A percentile compares a stretch with the other conserved stretches of the same genome.
Conservation (phyloP, 2,888 invertebrate genomes). For the Clanis bilineata region DNA sequence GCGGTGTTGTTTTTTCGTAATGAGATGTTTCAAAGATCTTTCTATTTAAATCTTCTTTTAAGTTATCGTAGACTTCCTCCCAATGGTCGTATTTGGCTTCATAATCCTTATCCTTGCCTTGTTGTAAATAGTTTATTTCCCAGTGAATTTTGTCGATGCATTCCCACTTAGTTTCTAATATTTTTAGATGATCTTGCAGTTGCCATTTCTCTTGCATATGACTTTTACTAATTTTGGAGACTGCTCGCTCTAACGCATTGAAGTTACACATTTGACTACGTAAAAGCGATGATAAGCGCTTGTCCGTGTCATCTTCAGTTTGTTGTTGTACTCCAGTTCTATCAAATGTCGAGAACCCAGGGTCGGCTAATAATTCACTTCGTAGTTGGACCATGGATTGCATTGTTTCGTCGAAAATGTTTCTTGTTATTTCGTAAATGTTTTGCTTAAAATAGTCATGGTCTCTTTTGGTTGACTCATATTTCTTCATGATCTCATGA, state of each 20-base stretch:
- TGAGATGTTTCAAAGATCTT: conserved; percentile 18
- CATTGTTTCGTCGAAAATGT: neutral
- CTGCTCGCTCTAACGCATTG: neutral
- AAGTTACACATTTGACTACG: neutral
- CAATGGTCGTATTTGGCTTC: conserved; percentile 11
- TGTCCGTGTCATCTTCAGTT: neutral
- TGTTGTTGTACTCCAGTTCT: neutral
- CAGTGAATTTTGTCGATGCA: conserved; percentile 13
- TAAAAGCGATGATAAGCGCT: neutral
- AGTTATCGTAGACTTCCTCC: conserved; percentile 14
- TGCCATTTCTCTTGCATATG: conserved; percentile 10
- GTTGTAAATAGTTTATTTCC: conserved; percentile 13
- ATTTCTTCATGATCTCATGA: neutral
- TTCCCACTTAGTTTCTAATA: conserved; percentile 12
- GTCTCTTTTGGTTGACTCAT: neutral
- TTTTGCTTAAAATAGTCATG: neutral
- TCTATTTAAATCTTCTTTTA: conserved; percentile 13
- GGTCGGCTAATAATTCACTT: neutral
- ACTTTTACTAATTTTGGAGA: neutral
- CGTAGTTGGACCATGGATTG: neutral
- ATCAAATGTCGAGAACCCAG: neutral
- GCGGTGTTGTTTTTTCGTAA: conserved; percentile 17
- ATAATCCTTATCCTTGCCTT: conserved; percentile 11
- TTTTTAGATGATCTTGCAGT: conserved; percentile 6
- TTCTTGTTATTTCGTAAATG: neutral